Evolutionary conservation across 2,797 vertebrate species (phyloP), one percentile per base, ranked within the genome.

Genomic region (Eutrigla gurnardus): DNA sequence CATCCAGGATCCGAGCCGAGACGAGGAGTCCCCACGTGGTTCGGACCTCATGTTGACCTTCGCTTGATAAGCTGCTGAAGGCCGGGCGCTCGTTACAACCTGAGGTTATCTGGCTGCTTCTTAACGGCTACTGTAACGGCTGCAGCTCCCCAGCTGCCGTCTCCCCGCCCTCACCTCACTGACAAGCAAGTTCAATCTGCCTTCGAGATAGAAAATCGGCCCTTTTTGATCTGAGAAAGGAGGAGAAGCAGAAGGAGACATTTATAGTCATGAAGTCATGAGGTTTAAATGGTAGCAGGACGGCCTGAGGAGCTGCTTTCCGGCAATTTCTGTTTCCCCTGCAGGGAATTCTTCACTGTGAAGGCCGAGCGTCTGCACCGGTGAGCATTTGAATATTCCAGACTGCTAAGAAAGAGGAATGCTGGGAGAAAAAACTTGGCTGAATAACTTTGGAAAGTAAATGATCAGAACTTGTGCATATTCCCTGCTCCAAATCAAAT

Each of bases 301-400:
- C 61, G 69, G 32, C 66, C 55, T 0, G 43, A 73, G 69, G 66
- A 85, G 35, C 80, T 43, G 70, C 25, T 79, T 84, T 84, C 81
- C 74, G 82, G 77, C 70, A 3, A 40, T 73, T 70, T 80, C 49
- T 61, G 47, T 25, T 25, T 25, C 25, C 25, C 67, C 75, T 65
- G 39, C 52, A 45, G 40, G 78, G 77, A 85, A 86, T 64, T 86
- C 83, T 57, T 57, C 54, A 10, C 17, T 80, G 71, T 80, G 86
- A 80, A 78, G 70, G 92, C 91, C 86, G 91, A 92, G 84, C 62
- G 75, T 88, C 85, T 84, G 83, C 77, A 72, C 75, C 49, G 40
- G 59, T 77, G 83, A 86, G 87, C 91, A 91, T 89, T 71, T 78
- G 82, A 92, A 94, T 91, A 87, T 84, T 86, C 70, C 79, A 84